Evolutionary conservation across 2,888 invertebrate species (phyloP), one percentile per base, ranked within the genome.

Genomic region (Stenodema calcarata): DNA sequence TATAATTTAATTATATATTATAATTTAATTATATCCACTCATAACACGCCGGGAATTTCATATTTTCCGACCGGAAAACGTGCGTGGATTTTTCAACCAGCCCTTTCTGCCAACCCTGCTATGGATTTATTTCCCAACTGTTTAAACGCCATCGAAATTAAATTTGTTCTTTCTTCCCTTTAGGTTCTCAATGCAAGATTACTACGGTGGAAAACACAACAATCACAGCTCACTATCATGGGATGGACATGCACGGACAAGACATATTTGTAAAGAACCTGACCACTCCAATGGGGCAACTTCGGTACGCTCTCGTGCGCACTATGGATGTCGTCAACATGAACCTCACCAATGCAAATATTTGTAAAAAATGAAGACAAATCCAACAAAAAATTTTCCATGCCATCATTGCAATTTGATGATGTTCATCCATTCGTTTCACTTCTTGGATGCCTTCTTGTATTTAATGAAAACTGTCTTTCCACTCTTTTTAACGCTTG

Each of bases 221-320:
- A 18, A 86, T 86, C 23, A 86, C 86, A 6, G 86, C 54, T 3
- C 86, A 86, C 28, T 86, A 86, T 54, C 86, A 86, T 30, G 86
- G 86, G 11, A 86, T 86, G 86, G 86, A 86, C 42, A 76, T 86
- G 76, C 86, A 86, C 69, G 86, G 86, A 18, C 86, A 86, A 23
- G 86, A 86, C 78, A 86, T 86, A 41, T 86, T 86, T 62, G 78
- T 86, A 18, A 86, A 86, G 28, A 76, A 86, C n/a, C 78, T 86
- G n/a, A 76, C 78, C 0, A 86, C 86, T 11, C 86, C 86, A 18
- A 86, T 86, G 86, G 86, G 86, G 14, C 78, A 78, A 41, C 86
- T 86, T 14, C 76, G 78, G 6, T 86, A 86, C 69, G 86, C 86
- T 3, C 78, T 86, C 18, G 86, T 86, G 1, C 76, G 86, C 4